Evolutionary conservation across 2,113 vertebrate genomes (phyloP).

Genomic region (Cyanoliseus patagonus): DNA sequence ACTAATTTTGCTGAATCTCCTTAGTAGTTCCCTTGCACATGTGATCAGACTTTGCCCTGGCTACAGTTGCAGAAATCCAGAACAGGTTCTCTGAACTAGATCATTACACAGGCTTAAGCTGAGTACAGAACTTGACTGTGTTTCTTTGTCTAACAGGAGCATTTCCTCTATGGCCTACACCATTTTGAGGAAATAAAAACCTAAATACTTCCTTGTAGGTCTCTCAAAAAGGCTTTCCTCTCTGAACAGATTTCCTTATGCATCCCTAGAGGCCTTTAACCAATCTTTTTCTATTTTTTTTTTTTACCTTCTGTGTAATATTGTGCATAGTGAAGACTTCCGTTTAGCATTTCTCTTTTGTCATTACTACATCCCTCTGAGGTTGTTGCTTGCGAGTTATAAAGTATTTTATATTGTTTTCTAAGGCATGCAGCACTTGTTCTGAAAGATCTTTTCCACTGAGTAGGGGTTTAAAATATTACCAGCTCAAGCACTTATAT

Average conservation of each 20-base stretch:
- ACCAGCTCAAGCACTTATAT: not conserved
- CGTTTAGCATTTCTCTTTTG: not conserved
- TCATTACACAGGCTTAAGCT: not conserved
- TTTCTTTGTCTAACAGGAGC: slow-evolving; percentile 4
- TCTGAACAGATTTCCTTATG: slow-evolving; percentile 3
- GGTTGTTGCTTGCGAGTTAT: not conserved
- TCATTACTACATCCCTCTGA: not conserved
- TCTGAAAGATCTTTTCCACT: not conserved
- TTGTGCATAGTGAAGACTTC: not conserved
- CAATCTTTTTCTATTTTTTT: not conserved
- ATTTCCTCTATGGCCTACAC: not conserved
- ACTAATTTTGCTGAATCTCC: not conserved
- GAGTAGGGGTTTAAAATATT: not conserved
- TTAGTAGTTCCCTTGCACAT: not conserved
- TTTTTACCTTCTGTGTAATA: not conserved
- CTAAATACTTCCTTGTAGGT: slow-evolving; percentile 5
- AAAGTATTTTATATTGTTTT: slow-evolving; percentile 12
- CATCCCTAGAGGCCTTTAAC: not conserved
- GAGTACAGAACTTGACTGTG: not conserved
- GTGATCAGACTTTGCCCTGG: not conserved
- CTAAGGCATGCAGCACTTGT: not conserved
- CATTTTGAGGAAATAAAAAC: not conserved
- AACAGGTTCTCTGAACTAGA: not conserved
- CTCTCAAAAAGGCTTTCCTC: not conserved
- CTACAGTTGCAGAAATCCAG: not conserved